Evolutionary conservation across 1,140 invertebrate genomes (phyloP), one percentile per base, ranked within the genome.

Genomic region (Bombyx mandarina): DNA sequence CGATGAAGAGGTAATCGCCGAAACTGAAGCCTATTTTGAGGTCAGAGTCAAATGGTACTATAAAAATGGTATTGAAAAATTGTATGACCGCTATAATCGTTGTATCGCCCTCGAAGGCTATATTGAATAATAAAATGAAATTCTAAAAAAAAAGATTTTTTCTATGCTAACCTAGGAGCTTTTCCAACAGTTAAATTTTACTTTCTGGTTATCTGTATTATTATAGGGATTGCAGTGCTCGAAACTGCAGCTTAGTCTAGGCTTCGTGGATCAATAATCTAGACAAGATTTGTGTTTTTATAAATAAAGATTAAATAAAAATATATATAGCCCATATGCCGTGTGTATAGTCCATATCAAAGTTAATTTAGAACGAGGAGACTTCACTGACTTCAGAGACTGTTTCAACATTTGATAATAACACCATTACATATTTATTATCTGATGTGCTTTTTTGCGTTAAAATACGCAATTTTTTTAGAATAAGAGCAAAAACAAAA

Each of bases 41-140:
- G 60, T 10, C 52, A 62, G 56, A 43, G 52, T 10, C 5, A 52
- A 52, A 53, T 54, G 45, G 48, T 52, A 56, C 45, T 58, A 45
- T 56, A 58, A 52, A 43, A 53, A 53, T 53, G 42, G 52, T 43
- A 53, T 58, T 47, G 46, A 63, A 63, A 42, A 60, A 45, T 63
- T 60, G 43, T 50, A 62, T 54, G 43, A 55, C 8, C 58, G 59
- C 50, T 65, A 49, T 52, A 65, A 58, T 54, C 43, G 18, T 45
- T 65, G 59, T 58, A 61, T 65, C 63, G 48, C 55, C 55, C 49
- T 65, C 46, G 42, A 65, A 61, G 59, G 55, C 52, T 61, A 65
- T 57, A 47, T 61, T 65, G 59, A 65, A 58, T 43, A 65, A 65
- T 57, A 65, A 65, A 65, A 57, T 48, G 8, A 50, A 57, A 45